These are phyloP conservation scores for Ceratina calcarata DNA, from an alignment of 1,140 invertebrate species.

Conservation along the genomic window DNA sequence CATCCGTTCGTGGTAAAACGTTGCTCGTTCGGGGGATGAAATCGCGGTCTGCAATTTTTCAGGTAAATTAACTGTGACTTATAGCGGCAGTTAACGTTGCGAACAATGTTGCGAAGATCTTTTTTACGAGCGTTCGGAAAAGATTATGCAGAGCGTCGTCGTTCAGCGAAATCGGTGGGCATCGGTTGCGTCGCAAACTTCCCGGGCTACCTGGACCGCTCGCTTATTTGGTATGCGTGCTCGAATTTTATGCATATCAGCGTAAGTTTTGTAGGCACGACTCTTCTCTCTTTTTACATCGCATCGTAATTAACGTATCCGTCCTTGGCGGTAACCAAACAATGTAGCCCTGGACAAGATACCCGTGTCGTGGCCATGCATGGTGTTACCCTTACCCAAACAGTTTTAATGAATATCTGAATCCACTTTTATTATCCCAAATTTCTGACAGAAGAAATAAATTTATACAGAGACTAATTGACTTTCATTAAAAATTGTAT, in stretches of 20 bases:
- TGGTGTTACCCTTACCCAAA: no score
- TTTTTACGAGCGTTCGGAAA: not conserved
- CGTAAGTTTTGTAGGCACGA: not conserved
- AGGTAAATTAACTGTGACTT: not conserved
- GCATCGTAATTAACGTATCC: slow-evolving; percentile 46
- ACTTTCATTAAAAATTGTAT: no score
- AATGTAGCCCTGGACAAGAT: not conserved
- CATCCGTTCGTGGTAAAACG: no score
- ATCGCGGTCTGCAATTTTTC: not conserved
- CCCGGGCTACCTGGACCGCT: slow-evolving; percentile 38
- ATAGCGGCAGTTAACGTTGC: not conserved
- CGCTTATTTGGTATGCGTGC: slow-evolving; percentile 38
- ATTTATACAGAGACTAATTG: no score
- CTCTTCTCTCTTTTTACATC: not conserved
- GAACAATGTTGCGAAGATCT: not conserved
- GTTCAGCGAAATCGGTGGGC: not conserved
- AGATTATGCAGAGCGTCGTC: slow-evolving; percentile 8
- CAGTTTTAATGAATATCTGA: no score
- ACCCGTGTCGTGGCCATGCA: no score
- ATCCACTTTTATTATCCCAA: no score
- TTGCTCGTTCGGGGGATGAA: not conserved
- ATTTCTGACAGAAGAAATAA: no score
- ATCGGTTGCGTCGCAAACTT: not conserved
- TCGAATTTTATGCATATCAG: slow-evolving; percentile 42
- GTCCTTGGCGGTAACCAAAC: not conserved